Conservation (phyloP, 1,140 invertebrate genomes). For the Drosophila azteca region DNA sequence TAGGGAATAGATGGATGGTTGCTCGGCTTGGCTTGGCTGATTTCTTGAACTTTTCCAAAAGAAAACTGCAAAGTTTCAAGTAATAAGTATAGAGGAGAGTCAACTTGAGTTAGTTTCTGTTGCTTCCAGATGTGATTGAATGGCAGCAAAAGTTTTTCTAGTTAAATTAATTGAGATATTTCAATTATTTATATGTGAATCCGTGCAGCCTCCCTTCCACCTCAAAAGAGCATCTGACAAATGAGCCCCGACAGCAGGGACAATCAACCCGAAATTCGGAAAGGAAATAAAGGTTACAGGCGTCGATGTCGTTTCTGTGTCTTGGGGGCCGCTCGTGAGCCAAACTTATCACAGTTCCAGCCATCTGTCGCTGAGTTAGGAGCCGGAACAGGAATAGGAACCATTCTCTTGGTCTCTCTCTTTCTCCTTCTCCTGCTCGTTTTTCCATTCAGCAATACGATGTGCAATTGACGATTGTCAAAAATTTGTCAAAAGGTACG, state of each 20-base stretch:
- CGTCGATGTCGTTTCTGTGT: conserved; percentile 66
- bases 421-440: background rate
- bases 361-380: conserved; percentile 43
- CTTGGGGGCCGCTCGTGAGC: conserved; percentile 58
- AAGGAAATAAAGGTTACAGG: conserved; percentile 66
- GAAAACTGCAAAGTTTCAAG: conserved; percentile 11
- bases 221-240: conserved; percentile 24
- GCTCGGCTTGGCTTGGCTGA: conserved; percentile 1
- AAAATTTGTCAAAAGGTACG: conserved; percentile 73
- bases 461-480: conserved; percentile 75
- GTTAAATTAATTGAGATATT: background rate
- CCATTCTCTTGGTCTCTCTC: background rate
- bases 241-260: conserved; percentile 39
- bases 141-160: conserved; percentile 1
- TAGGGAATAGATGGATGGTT: background rate
- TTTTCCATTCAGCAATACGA: conserved; percentile 27
- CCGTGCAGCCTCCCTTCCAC: background rate
- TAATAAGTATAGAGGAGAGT: conserved; percentile 9
- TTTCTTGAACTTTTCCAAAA: conserved; percentile 16
- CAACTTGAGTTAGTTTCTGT: conserved; percentile 1
- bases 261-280: conserved; percentile 50
- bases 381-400: conserved; percentile 43
- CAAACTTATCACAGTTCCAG: conserved; percentile 62
- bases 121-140: conserved; percentile 10
- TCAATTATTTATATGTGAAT: conserved; percentile 12